Percentiles rank a stretch among this genome's conserved stretches.
Evolutionary conservation across 2,888 invertebrate species (phyloP).

Genomic region (Nomada lathburiana): DNA sequence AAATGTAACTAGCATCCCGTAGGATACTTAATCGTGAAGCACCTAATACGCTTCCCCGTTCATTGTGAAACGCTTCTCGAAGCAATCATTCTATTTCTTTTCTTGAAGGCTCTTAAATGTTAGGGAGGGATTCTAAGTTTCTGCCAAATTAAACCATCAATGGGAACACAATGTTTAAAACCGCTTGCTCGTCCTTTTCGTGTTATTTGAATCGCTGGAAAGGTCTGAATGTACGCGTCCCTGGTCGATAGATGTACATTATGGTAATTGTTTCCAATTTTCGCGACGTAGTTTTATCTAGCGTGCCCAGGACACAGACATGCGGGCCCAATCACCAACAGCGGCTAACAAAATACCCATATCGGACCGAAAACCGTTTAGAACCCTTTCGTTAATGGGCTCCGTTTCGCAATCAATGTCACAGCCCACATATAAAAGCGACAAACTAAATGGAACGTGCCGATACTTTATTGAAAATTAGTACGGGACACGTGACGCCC

Average conservation of each 20-base stretch:
- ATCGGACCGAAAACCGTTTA: conserved; percentile 52
- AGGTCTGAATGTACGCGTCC: background rate
- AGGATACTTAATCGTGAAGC: background rate
- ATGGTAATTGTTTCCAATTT: conserved; percentile 22
- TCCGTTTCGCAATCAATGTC: conserved; percentile 41
- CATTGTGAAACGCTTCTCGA: background rate
- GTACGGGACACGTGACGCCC: background rate
- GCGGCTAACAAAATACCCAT: conserved; percentile 45
- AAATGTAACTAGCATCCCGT: background rate
- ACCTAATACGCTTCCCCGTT: background rate
- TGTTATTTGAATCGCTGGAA: too few relatives aligned
- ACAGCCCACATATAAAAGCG: conserved; percentile 40
- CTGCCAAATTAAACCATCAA: too few relatives aligned
- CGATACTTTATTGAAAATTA: conserved; percentile 1
- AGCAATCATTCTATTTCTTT: too few relatives aligned
- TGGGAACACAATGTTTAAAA: too few relatives aligned
- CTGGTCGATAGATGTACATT: conserved; percentile 3
- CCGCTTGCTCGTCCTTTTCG: too few relatives aligned
- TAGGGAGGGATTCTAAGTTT: too few relatives aligned
- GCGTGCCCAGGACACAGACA: conserved; percentile 14
- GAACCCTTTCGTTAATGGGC: conserved; percentile 28
- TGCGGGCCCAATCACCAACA: conserved; percentile 48
- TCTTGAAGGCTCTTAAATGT: too few relatives aligned
- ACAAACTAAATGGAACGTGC: conserved; percentile 2
- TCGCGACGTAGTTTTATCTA: conserved; percentile 23